Base-by-base conservation (phyloP, 2,888 invertebrate species). In the Chironomus tentans region DNA sequence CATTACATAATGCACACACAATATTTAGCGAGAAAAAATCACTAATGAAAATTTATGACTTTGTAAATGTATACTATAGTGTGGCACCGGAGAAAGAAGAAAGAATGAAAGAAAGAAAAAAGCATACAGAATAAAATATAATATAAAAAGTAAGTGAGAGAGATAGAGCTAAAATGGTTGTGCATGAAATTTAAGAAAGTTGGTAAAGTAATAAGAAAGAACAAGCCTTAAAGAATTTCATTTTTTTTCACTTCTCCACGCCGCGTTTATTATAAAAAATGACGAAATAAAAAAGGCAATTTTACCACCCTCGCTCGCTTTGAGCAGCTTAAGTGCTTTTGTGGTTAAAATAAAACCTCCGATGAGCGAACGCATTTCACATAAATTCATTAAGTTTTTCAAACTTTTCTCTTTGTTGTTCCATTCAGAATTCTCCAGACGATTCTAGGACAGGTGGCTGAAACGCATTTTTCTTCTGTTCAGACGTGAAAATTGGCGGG, bases 31-130 rank as follows among this genome's bases (percentile, higher is more conserved):
- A 56, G 56, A 24, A 73, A 56, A 73, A 61, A 73, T 73, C 62
- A 62, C 72, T 73, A 73, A 73, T 73, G 72, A 73, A 73, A 73
- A 73, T 73, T 73, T 73, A 73, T 73, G 62, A 22, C 72, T 61
- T 73, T 38, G 72, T 62, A 61, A 71, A 71, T 71, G 71, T 71
- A 47, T 38, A 56, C 56, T 56, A 38, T 70, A 48, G 46, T 47
- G 70, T 62, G 61, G 72, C 46, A 62, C 72, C 6, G 72, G 62
- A 46, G 28, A 50, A 48, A 70, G 48, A 69, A 48, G 46, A 15
- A n/a, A n/a, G 70, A 71, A 47, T 38, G 10, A 38, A 38, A 38
- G 38, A 38, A 46, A 46, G 28, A 28, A 46, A 46, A 21, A 50
- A 38, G 38, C 38, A 38, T 38, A 10, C 38, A 38, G 38, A 38